These are phyloP conservation scores for Nothobranchius furzeri DNA, from an alignment of 2,113 vertebrate species.

Conservation along the genomic window DNA sequence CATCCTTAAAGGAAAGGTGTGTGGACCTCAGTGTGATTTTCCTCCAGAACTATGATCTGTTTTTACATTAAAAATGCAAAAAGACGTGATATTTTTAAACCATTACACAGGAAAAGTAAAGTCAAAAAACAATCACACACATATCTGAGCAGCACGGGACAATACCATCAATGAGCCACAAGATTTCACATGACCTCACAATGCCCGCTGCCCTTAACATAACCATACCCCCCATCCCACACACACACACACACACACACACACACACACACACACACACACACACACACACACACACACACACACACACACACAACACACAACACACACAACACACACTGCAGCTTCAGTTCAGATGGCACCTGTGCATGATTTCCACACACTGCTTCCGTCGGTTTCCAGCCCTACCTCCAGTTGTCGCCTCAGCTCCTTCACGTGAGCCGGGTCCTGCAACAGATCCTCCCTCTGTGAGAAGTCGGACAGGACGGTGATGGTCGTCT, in stretches of 20 bases:
- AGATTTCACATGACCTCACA: conserved; percentile 28
- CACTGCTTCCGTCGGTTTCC: neutral
- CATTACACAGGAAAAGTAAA: conserved; percentile 45
- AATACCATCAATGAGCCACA: conserved; percentile 44
- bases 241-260: conserved; percentile 10
- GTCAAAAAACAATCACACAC: conserved; percentile 8
- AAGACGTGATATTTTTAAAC: conserved; percentile 31
- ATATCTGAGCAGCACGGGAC: conserved; percentile 19
- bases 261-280: conserved; percentile 27
- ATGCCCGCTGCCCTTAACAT: conserved; percentile 27
- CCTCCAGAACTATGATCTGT: neutral
- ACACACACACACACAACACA: neutral
- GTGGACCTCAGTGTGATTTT: neutral
- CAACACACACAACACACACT: neutral
- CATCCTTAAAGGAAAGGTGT: too few relatives aligned
- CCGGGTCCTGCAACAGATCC: conserved; percentile 82
- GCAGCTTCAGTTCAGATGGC: conserved; percentile 11
- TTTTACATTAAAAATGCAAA: conserved; percentile 25
- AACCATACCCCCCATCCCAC: conserved; percentile 13
- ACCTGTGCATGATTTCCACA: conserved; percentile 41
- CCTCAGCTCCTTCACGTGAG: conserved; percentile 80
- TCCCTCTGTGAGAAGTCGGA: conserved; percentile 88
- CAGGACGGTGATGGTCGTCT: conserved; percentile 89
- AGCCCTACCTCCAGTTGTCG: conserved; percentile 87
- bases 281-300: conserved; percentile 17